phyloP scores from a whole-genome alignment of 2,113 vertebrate species.

The Oncorhynchus masou region DNA sequence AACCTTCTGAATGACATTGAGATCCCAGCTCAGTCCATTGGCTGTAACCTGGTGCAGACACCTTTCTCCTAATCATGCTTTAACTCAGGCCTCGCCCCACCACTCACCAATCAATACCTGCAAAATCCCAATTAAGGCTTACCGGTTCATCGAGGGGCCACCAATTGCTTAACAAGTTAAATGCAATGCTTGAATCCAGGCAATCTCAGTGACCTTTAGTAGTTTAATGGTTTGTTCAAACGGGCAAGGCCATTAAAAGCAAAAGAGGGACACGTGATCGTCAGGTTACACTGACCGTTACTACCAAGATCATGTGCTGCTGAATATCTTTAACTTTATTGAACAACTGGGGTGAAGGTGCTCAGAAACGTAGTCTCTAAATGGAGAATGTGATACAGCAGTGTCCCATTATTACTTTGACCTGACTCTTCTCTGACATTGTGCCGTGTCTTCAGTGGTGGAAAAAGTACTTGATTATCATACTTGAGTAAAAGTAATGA shows the following conservation, averaged over 20 bases:
- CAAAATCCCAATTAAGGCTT: slow-evolving; percentile 78
- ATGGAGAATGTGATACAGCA: no score
- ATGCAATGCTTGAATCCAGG: slow-evolving; percentile 74
- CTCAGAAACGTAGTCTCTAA: neutral
- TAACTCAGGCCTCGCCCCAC: slow-evolving; percentile 70
- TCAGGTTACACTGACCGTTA: neutral
- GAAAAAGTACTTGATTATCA: no score
- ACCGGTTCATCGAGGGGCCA: slow-evolving; percentile 74
- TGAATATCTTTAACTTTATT: no score
- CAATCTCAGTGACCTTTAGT: slow-evolving; percentile 70
- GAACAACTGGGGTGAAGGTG: no score
- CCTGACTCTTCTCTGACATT: no score
- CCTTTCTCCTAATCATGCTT: slow-evolving; percentile 65
- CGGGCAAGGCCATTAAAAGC: slow-evolving; percentile 61
- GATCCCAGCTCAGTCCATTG: slow-evolving; percentile 46
- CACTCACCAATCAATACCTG: slow-evolving; percentile 75
- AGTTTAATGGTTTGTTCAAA: slow-evolving; percentile 70
- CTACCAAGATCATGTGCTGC: no score
- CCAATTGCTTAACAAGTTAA: slow-evolving; percentile 77
- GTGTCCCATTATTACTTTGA: no score
- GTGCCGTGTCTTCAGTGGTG: neutral
- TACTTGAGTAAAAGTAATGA: no score
- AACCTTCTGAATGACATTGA: slow-evolving; percentile 67
- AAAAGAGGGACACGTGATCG: slow-evolving; percentile 41
- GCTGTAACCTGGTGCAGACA: slow-evolving; percentile 33